Base-by-base conservation (phyloP, 2,113 vertebrate genomes). In the Pteruthius melanotis region DNA sequence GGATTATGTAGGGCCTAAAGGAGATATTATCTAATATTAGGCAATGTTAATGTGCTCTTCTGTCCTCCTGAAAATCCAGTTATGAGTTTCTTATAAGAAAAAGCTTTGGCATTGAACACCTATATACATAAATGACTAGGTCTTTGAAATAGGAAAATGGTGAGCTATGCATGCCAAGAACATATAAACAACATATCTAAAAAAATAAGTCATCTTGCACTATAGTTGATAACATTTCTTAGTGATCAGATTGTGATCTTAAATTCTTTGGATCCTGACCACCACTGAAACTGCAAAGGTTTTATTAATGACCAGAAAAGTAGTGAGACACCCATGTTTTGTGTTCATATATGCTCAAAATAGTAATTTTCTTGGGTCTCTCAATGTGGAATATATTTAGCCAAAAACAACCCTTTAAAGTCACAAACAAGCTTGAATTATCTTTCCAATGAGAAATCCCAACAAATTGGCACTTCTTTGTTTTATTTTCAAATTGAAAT, bases 41-140 rank as follows among this genome's bases (percentile, higher is more conserved):
- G 6, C 10, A 20, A 31, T 4, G 10, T n/a, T 80, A 37, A 54
- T 59, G 42, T 47, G 8, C 6, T 72, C 23, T 76, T 21, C 30
- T 37, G n/a, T 40, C 13, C 47, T 64, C 30, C 44, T 78, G 40
- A 56, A 90, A 82, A 69, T 54, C 30, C 40, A 72, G 6, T 12
- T 31, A 7, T 22, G 22, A 54, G 4, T 52, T 68, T 64, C 15
- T 47, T 69, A 5, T 17, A 53, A 31, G 6, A 37, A 35, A 15
- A 30, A 68, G 3, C 12, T 65, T 81, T 60, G 47, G 4, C 30
- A 56, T 8, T 65, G 15, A 90, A 44, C 8, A 30, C 5, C 7
- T 56, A 1, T 37, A 14, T 37, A 2, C 0, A 0, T 64, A 56
- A 52, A 77, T 56, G 3, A 30, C 9, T 37, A 13, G 22, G 30